phyloP scores from a whole-genome alignment of 2,113 vertebrate genomes.

The Cariama cristata region DNA sequence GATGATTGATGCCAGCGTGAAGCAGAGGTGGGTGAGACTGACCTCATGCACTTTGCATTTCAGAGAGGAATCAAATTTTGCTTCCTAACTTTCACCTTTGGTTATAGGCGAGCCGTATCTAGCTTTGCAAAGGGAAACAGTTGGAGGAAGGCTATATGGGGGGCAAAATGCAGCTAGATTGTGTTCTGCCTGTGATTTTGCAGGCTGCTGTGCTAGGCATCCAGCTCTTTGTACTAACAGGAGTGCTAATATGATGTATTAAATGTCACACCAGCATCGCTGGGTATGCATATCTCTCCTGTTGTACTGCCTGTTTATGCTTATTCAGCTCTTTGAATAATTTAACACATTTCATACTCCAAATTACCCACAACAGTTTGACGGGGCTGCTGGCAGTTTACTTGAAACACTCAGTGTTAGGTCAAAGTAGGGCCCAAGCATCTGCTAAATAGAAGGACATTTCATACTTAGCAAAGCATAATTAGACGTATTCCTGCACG shows the following conservation, averaged over 20 bases:
- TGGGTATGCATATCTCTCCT: conserved; percentile 81
- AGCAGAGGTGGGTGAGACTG: background rate
- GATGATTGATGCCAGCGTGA: background rate
- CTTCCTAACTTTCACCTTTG: conserved; percentile 21
- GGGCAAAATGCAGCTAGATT: background rate
- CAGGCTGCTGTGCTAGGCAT: conserved; percentile 50
- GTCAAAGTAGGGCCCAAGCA: conserved; percentile 81
- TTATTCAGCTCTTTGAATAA: conserved; percentile 96
- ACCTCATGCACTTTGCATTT: background rate
- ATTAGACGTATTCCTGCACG: conserved; percentile 71
- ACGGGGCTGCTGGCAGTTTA: conserved; percentile 84
- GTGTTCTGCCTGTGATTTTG: conserved; percentile 10
- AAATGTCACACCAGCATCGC: conserved; percentile 87
- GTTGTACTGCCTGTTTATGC: conserved; percentile 86
- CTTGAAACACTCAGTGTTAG: conserved; percentile 82
- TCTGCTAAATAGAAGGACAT: conserved; percentile 81
- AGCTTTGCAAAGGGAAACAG: background rate
- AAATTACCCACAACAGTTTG: conserved; percentile 90
- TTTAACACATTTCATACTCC: conserved; percentile 90
- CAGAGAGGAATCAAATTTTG: background rate
- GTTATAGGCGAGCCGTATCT: background rate
- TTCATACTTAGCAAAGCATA: conserved; percentile 78
- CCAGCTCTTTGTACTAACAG: conserved; percentile 80
- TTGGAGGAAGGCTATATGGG: background rate
- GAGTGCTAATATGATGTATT: conserved; percentile 91